A percentile compares a stretch with the other conserved stretches of the same genome.
Conservation (phyloP, 2,113 vertebrate species). For the Lampris incognitus region DNA sequence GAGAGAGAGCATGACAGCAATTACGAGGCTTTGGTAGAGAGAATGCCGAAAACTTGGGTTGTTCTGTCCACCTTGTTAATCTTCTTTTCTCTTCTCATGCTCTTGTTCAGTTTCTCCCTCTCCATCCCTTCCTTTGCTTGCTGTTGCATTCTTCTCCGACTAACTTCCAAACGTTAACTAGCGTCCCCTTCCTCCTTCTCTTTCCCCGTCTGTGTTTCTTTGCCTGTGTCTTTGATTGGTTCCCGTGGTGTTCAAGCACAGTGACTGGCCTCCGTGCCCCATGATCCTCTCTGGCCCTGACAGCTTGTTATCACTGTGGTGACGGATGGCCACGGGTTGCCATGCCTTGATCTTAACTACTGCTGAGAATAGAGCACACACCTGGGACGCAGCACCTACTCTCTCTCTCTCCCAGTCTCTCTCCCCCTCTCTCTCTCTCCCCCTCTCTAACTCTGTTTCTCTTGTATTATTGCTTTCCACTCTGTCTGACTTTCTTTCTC, state of each 20-base stretch:
- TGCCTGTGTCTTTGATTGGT: constrained; percentile 63
- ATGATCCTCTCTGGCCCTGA: constrained; percentile 72
- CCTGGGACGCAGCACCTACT: constrained; percentile 69
- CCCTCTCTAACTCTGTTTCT: not conserved
- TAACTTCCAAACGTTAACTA: constrained; percentile 11
- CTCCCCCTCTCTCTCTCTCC: constrained; percentile 16
- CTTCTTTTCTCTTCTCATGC: not conserved
- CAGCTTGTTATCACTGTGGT: constrained; percentile 81
- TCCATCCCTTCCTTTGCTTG: not conserved
- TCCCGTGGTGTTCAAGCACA: constrained; percentile 59
- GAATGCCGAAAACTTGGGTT: too few species aligned
- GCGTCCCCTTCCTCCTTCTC: constrained; percentile 26
- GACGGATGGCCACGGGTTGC: constrained; percentile 75
- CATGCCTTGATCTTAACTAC: constrained; percentile 67
- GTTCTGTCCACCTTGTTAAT: not conserved
- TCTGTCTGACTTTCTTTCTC: constrained; percentile 20
- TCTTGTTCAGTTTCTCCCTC: not conserved
- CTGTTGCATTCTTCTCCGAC: not conserved
- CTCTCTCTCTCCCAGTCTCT: constrained; percentile 41
- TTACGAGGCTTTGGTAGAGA: too few species aligned
- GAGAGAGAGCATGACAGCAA: too few species aligned
- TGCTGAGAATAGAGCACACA: constrained; percentile 66
- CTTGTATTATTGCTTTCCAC: not conserved
- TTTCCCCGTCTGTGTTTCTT: constrained; percentile 7
- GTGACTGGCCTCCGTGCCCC: constrained; percentile 73